Evolutionary conservation across 1,140 invertebrate species (phyloP), one percentile per base, ranked within the genome.

Genomic region (Lepidurus packardi): DNA sequence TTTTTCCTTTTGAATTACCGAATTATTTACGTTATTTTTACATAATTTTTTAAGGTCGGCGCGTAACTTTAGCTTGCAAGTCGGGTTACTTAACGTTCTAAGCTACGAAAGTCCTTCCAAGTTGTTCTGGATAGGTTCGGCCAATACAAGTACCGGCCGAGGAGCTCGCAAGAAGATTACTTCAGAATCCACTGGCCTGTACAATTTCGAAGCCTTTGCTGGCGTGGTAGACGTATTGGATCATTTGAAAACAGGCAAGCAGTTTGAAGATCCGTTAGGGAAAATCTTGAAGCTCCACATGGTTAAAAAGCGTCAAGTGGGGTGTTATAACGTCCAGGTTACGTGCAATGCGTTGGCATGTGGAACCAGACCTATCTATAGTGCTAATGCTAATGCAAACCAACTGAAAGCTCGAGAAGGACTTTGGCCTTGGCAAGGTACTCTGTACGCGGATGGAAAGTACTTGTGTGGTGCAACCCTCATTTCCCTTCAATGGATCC

Each of bases 401-500:
- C 47, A 45, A 7, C 78, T 74, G 0, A 24, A 74, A 16, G 43
- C 25, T 21, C 34, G 43, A 25, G 78, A 78, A 44, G 78, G 78
- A 13, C 78, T 73, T 21, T 78, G 65, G 65, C 78, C 78, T 1
- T 78, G 78, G 78, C 78, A 78, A 25, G 73, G 42, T 7, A 74
- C 73, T 3, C 73, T 78, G 7, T 78, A 44, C 43, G 73, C 44
- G 34, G 41, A 74, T 24, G 73, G 73, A 21, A n/a, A 75, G 16
- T 78, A 78, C 25, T 73, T 78, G 13, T 78, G 78, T 25, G 78
- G 78, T 21, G 78, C 73, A 21, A 78, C 78, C 6, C 25, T 78
- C 16, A 42, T 78, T 8, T 42, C 73, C n/a, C 24, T 74, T 43
- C 24, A 75, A 25, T 78, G 78, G 78, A 11, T 78, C 8, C 73